phyloP scores from a whole-genome alignment of 2,888 invertebrate species.

The Drosophila mayaguana region DNA sequence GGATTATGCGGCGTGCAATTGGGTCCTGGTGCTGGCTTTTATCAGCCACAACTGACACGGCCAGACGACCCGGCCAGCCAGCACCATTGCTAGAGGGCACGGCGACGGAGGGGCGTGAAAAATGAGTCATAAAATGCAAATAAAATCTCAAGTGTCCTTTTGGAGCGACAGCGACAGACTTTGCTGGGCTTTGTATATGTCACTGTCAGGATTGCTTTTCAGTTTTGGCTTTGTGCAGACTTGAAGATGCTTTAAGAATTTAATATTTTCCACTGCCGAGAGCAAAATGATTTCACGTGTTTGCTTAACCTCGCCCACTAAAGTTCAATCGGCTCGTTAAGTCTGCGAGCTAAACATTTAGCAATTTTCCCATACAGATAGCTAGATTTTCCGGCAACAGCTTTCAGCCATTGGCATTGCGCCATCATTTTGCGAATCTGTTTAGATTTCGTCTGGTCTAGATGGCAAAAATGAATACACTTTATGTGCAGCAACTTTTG shows the following conservation, averaged over 20 bases:
- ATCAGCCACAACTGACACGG: slow-evolving; percentile 73
- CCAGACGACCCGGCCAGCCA: slow-evolving; percentile 18
- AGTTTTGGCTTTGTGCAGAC: slow-evolving; percentile 21
- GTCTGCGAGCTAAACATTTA: slow-evolving; percentile 51
- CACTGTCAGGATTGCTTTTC: slow-evolving; percentile 51
- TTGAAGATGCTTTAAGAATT: slow-evolving; percentile 31
- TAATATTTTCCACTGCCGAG: slow-evolving; percentile 3
- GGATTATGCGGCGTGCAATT: slow-evolving; percentile 74
- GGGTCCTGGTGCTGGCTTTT: slow-evolving; percentile 61
- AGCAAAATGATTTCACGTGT: slow-evolving; percentile 31
- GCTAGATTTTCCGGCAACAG: slow-evolving; percentile 30
- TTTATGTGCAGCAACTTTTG: slow-evolving; percentile 62
- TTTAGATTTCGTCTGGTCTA: slow-evolving; percentile 52
- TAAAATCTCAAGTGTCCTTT: slow-evolving; percentile 75
- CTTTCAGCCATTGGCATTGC: slow-evolving; percentile 46
- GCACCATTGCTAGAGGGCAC: too few relatives aligned
- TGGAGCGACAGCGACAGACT: slow-evolving; percentile 15
- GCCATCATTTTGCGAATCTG: slow-evolving; percentile 40
- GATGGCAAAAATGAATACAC: slow-evolving; percentile 57
- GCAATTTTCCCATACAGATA: slow-evolving; percentile 4
- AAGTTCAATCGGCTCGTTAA: slow-evolving; percentile 71
- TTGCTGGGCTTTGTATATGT: slow-evolving; percentile 35
- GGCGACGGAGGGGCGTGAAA: slow-evolving; percentile 66
- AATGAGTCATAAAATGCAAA: slow-evolving; percentile 81
- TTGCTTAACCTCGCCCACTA: slow-evolving; percentile 64